Evolutionary conservation across 2,888 invertebrate genomes (phyloP).

Genomic region (Drosophila atroscutellata): DNA sequence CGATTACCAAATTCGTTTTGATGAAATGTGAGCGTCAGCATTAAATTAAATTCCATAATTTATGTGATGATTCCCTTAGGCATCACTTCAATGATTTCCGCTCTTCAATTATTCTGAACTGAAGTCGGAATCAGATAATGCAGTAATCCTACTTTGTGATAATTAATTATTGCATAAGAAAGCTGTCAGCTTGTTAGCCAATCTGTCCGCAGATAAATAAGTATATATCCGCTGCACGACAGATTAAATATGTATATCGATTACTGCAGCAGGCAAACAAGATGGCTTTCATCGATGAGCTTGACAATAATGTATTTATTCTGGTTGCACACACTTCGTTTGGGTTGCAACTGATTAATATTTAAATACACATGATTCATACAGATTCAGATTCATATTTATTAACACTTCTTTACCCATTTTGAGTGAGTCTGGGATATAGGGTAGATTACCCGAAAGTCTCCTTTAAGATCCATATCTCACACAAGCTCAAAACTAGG

Average conservation of each 20-base stretch:
- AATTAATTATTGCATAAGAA: not conserved
- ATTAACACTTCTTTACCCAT: not conserved
- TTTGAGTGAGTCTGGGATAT: not conserved
- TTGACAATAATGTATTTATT: slow-evolving; percentile 1
- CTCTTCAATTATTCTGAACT: not conserved
- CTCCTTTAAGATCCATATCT: not conserved
- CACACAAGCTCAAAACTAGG: not conserved
- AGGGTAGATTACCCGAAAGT: not conserved
- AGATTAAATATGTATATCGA: not conserved
- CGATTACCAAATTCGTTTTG: slow-evolving; percentile 20
- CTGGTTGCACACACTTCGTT: not conserved
- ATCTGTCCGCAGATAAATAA: not conserved
- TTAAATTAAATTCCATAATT: slow-evolving; percentile 32
- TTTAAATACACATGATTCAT: not conserved
- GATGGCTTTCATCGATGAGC: not conserved
- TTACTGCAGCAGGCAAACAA: not conserved
- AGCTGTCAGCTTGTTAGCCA: too few species aligned
- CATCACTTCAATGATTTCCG: not conserved
- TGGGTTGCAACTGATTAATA: not conserved
- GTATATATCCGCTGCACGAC: too few species aligned
- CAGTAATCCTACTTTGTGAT: not conserved
- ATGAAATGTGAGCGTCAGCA: slow-evolving; percentile 6
- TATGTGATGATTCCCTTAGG: not conserved
- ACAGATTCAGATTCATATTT: not conserved
- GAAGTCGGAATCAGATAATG: not conserved